Evolutionary conservation across 1,140 invertebrate species (phyloP), one percentile per base, ranked within the genome.

Genomic region (Grapholita molesta): DNA sequence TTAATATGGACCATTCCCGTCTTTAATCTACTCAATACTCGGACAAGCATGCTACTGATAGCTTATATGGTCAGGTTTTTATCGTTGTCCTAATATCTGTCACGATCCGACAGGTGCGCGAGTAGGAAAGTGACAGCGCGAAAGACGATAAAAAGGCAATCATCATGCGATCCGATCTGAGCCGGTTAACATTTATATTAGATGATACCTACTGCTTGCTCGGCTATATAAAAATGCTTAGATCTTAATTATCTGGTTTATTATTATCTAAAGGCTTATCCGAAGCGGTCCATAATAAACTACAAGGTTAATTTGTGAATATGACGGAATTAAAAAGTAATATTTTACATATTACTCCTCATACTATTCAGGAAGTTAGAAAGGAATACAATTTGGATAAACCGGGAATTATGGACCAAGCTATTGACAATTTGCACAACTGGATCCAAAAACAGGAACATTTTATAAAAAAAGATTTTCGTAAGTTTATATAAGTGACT

Each of bases 401-500:
- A 8, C 57, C 67, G 18, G 68, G 42, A 23, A 65, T 68, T 11
- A 71, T 75, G 57, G 68, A 76, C 11, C 66, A 74, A 73, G 72
- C 74, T 18, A 71, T 80, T 6, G 67, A 75, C 30, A 69, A 70
- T 21, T 35, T 80, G 21, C 64, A 70, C 11, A 65, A 74, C 30
- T 80, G 78, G 78, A 23, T 76, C 28, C 68, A 71, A 12, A 69
- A 74, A 55, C 78, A 80, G 15, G 48, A 67, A 3, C 82, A 84
- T 72, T 80, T 84, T 48, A 18, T 68, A 0, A 76, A 69, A 11
- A 84, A 77, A 42, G 73, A 80, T 57, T 82, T 76, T 65, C 48
- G 82, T 83, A 65, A 81, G 79, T 76, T 57, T 9, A n/a, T 33
- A n/a, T 5, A 30, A 4, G 3, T 30, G 28, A 4, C 7, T 4